Percentiles rank a stretch among this genome's conserved stretches.
Evolutionary conservation across 2,888 invertebrate genomes (phyloP).

Genomic region (Tipula helvola): DNA sequence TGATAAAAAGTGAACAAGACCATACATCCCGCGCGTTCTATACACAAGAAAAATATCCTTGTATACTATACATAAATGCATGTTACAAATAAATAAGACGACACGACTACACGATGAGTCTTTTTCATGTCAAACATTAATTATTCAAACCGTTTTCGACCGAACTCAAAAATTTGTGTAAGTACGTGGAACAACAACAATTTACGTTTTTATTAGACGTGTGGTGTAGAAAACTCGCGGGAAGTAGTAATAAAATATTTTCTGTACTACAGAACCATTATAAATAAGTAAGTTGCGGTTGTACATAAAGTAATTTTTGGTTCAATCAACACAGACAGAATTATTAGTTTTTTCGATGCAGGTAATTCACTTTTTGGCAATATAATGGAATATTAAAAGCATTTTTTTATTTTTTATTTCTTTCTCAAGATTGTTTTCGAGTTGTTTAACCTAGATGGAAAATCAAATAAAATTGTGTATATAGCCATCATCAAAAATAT

Average conservation of each 20-base stretch:
- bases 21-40: not conserved
- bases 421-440: not conserved
- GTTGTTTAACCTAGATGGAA: not conserved
- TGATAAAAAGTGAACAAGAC: not conserved
- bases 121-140: not conserved
- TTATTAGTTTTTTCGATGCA: not conserved
- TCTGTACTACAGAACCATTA: not conserved
- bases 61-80: not conserved
- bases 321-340: not conserved
- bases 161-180: not conserved
- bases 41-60: not conserved
- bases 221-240: not conserved
- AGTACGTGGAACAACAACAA: not conserved
- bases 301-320: not conserved
- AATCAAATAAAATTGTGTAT: not conserved
- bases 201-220: not conserved
- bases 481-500: too few species aligned
- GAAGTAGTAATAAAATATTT: not conserved
- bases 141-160: conserved; percentile 4
- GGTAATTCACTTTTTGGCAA: not conserved
- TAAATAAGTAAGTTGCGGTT: too few species aligned
- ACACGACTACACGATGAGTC: not conserved
- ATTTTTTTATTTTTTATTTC: too few species aligned
- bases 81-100: not conserved
- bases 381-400: not conserved